A percentile compares a stretch with the other conserved stretches of the same genome.
phyloP scores from a whole-genome alignment of 2,797 vertebrate genomes.

The Lagorchestes hirsutus region DNA sequence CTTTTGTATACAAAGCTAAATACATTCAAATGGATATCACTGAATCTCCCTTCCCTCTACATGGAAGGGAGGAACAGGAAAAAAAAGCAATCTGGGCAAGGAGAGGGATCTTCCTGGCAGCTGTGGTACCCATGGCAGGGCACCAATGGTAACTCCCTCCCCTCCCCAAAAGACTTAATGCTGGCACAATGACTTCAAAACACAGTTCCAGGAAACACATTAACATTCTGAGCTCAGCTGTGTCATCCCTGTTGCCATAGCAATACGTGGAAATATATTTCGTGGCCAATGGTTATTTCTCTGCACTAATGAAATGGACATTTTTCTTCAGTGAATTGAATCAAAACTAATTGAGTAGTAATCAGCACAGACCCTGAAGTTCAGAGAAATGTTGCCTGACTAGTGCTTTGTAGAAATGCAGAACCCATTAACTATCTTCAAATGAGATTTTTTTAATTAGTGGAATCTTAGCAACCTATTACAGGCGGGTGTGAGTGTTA shows the following conservation, averaged over 20 bases:
- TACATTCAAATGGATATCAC: not conserved
- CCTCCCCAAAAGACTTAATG: slow-evolving; percentile 47
- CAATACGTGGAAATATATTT: slow-evolving; percentile 76
- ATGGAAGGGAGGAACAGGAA: not conserved
- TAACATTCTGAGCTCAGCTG: slow-evolving; percentile 73
- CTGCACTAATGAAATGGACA: slow-evolving; percentile 82
- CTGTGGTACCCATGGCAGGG: slow-evolving; percentile 14
- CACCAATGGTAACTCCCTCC: not conserved
- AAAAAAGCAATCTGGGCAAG: slow-evolving; percentile 25
- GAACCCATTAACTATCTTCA: slow-evolving; percentile 85
- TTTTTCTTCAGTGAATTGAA: slow-evolving; percentile 86
- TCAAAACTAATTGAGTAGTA: slow-evolving; percentile 86
- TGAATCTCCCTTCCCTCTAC: not conserved
- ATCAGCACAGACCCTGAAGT: slow-evolving; percentile 82
- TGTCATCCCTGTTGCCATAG: slow-evolving; percentile 78
- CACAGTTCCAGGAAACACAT: slow-evolving; percentile 66
- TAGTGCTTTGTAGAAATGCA: slow-evolving; percentile 83
- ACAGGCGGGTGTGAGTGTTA: slow-evolving; percentile 72
- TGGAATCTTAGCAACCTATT: slow-evolving; percentile 84
- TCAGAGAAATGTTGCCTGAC: slow-evolving; percentile 83
- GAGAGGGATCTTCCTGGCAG: slow-evolving; percentile 41
- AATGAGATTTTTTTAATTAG: slow-evolving; percentile 86
- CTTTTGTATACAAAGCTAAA: not conserved
- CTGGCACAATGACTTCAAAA: slow-evolving; percentile 46
- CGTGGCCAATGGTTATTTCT: slow-evolving; percentile 81